A percentile compares a stretch with the other conserved stretches of the same genome.
phyloP scores from a whole-genome alignment of 2,888 invertebrate genomes.

The Chrysolina oricalcia region DNA sequence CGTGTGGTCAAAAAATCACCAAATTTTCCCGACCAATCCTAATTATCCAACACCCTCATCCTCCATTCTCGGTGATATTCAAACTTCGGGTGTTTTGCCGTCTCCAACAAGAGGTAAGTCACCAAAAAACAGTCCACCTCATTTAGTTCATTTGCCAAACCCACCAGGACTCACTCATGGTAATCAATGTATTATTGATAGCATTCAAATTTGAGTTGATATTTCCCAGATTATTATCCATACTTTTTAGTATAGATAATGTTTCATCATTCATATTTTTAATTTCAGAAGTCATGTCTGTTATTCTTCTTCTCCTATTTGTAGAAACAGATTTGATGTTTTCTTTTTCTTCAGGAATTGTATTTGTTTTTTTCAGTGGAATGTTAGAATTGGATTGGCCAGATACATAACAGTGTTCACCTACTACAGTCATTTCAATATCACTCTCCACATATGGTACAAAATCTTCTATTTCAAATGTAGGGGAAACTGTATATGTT shows the following conservation, averaged over 20 bases:
- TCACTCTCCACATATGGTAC: constrained; percentile 12
- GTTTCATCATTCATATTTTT: constrained; percentile 20
- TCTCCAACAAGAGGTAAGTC: too few relatives aligned
- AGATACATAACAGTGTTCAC: background rate
- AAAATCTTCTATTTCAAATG: constrained; percentile 16
- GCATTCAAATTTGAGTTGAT: background rate
- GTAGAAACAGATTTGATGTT: constrained; percentile 15
- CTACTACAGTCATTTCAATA: background rate
- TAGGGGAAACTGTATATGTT: constrained; percentile 14
- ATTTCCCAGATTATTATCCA: constrained; percentile 14
- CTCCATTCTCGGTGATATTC: too few relatives aligned
- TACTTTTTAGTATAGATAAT: constrained; percentile 10
- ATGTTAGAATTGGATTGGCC: too few relatives aligned
- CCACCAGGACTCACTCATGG: background rate
- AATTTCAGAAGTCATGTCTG: constrained; percentile 18
- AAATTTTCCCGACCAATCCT: too few relatives aligned
- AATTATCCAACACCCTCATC: too few relatives aligned
- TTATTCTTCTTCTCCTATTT: constrained; percentile 3
- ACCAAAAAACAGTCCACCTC: too few relatives aligned
- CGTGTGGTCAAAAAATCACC: too few relatives aligned
- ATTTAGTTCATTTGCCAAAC: too few relatives aligned
- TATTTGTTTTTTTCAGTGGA: background rate
- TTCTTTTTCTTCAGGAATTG: constrained; percentile 3
- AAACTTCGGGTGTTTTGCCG: too few relatives aligned
- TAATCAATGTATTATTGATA: constrained; percentile 11